Evolutionary conservation across 2,797 vertebrate species (phyloP), one percentile per base, ranked within the genome.

Genomic region (Tolypeutes matacus): DNA sequence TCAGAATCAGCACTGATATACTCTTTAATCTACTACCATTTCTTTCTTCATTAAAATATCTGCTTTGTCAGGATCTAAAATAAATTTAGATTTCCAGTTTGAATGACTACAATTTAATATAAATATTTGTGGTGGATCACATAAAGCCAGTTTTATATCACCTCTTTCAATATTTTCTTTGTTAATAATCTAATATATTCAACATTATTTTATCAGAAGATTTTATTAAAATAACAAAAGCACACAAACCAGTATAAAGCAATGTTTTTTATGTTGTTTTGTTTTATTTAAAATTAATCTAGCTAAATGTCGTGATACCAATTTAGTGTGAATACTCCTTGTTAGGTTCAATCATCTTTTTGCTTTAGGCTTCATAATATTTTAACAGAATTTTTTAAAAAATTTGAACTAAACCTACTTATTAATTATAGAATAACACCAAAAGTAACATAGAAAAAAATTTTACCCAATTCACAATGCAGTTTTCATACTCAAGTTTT

Each of bases 11-110:
- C 23, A 72, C 7, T 70, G 76, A 70, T 78, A 89, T 18, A 73
- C 25, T 89, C 36, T 75, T 97, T 62, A 72, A 89, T 88, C n/a
- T 69, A 31, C 23, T 96, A 17, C 56, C 27, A 86, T 89, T 95
- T 82, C 11, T 9, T 89, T 87, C 36, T 69, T 7, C 23, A 76
- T 80, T 92, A 91, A 69, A 95, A 70, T 77, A 2, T 85, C 15
- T 67, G 11, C 39, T 81, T 4, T 76, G 53, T 84, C 14, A 29
- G 7, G 42, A 62, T 73, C 34, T 64, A 36, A 72, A 91, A 77
- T 56, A 84, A 69, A 86, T 80, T 86, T 96, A 78, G 46, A 80
- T 86, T 89, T 87, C n/a, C 42, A 83, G 46, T 92, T 75, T 80
- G 20, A 94, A 93, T 75, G 36, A 80, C 34, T 39, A 70, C 42